A percentile compares a stretch with the other conserved stretches of the same genome.
Conservation (phyloP, 2,888 invertebrate genomes). For the Elgonia sp. region DNA sequence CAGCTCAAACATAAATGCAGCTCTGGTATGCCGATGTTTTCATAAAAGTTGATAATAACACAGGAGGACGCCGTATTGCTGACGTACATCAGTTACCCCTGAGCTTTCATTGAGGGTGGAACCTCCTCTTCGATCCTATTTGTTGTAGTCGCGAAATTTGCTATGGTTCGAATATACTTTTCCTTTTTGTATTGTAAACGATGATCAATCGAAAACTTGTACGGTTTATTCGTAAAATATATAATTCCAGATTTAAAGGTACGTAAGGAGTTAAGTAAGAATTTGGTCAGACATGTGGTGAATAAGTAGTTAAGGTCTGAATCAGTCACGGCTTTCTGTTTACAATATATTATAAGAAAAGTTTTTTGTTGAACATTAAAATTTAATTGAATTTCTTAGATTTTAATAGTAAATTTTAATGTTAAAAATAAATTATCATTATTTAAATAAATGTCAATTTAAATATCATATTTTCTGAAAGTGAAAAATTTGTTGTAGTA, state of each 20-base stretch:
- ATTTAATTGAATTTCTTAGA: no score
- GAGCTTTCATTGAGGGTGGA: constrained; percentile 83
- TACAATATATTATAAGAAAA: background rate
- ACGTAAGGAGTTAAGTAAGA: constrained; percentile 14
- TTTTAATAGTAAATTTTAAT: no score
- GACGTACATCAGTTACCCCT: constrained; percentile 83
- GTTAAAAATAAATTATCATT: no score
- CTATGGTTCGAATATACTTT: constrained; percentile 17
- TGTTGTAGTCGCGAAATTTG: constrained; percentile 33
- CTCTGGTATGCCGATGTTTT: constrained; percentile 75
- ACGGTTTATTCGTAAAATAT: background rate
- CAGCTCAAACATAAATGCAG: constrained; percentile 16
- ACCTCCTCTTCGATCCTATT: constrained; percentile 72
- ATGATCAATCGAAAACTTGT: constrained; percentile 9
- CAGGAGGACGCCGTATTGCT: constrained; percentile 81
- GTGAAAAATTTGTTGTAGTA: no score
- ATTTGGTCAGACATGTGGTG: constrained; percentile 16
- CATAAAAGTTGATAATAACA: constrained; percentile 79
- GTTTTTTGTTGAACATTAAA: no score
- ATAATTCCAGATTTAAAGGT: constrained; percentile 19
- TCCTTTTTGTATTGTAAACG: background rate
- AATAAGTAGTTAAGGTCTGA: constrained; percentile 43
- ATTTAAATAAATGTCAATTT: no score
- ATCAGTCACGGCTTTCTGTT: constrained; percentile 32
- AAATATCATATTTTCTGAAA: no score